Base-by-base conservation (phyloP, 1,140 invertebrate species). In the Drosophila pseudoobscura region DNA sequence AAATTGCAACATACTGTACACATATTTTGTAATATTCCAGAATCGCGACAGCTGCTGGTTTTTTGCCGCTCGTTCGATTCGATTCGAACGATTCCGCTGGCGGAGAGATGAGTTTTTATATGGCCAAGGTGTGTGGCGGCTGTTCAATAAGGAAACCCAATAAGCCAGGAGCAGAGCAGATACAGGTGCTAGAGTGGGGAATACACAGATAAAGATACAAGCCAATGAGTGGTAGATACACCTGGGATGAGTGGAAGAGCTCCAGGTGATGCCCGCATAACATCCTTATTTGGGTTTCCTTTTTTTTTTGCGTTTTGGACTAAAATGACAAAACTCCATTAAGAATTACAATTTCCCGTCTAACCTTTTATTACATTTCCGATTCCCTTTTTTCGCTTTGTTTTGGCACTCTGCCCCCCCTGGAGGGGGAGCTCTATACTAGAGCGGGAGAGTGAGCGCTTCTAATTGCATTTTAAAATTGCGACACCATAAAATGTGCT, bases 391-490 rank as follows among this genome's bases (percentile, higher is more conserved):
- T 75, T 72, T 45, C 45, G 57, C 46, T 43, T n/a, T 62, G 57
- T 55, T 71, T 73, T 8, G 74, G 57, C 59, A 51, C 59, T 75
- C 24, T 4, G 4, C 24, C 24, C 5, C 24, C 24, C 3, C 24
- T 26, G 24, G 24, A 26, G 24, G 20, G 20, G 20, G 20, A 2
- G 17, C 17, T 17, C 17, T 20, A 20, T 20, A 20, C 1, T 20
- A 24, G 24, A 26, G 24, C 24, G 24, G 3, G 24, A 26, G 24
- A 64, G 83, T 58, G 54, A 45, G 64, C 47, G 78, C 79, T 62
- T 88, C 83, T 88, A 88, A 88, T 88, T 88, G 83, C 83, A 88
- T 88, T 88, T 88, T 88, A 88, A 88, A 88, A 88, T 88, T 88
- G 83, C 84, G 84, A 88, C 83, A 88, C 83, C 84, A 88, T 89